Percentiles rank a stretch among this genome's conserved stretches.
Conservation (phyloP, 1,140 invertebrate species). For the Agrilus planipennis region DNA sequence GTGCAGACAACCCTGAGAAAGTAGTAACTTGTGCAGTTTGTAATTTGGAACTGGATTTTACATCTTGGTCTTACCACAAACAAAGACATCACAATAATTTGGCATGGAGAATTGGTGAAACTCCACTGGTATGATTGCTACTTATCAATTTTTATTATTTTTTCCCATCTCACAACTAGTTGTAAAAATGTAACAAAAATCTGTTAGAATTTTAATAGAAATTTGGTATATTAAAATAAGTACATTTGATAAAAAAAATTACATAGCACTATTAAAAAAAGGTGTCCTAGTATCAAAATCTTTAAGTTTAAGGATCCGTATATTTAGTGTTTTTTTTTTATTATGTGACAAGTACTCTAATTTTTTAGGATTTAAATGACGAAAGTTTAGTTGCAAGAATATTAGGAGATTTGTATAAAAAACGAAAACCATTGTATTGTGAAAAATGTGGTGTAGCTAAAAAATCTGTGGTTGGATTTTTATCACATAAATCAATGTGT, state of each 20-base stretch:
- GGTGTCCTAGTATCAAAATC: no score
- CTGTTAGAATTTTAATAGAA: no score
- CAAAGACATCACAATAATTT: slow-evolving; percentile 25
- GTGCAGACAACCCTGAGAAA: slow-evolving; percentile 3
- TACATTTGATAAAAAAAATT: no score
- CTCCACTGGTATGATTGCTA: slow-evolving; percentile 20
- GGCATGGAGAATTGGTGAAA: slow-evolving; percentile 23
- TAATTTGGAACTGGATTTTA: slow-evolving; percentile 15
- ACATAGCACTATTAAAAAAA: no score
- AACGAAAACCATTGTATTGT: slow-evolving; percentile 39
- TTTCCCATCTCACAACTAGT: not conserved
- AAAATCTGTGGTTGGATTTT: slow-evolving; percentile 46
- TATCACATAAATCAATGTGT: slow-evolving; percentile 50
- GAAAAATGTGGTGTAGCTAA: slow-evolving; percentile 41
- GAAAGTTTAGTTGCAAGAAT: slow-evolving; percentile 18
- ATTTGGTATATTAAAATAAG: no score
- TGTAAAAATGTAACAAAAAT: no score
- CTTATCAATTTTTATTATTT: not conserved
- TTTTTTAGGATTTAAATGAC: slow-evolving; percentile 23
- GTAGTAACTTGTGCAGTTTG: slow-evolving; percentile 24
- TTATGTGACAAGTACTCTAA: no score
- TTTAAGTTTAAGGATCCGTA: no score
- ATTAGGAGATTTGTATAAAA: slow-evolving; percentile 20
- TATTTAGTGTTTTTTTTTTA: no score
- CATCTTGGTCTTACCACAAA: slow-evolving; percentile 20